Evolutionary conservation across 2,888 invertebrate species (phyloP).

Genomic region (Ypsolopha sequella): DNA sequence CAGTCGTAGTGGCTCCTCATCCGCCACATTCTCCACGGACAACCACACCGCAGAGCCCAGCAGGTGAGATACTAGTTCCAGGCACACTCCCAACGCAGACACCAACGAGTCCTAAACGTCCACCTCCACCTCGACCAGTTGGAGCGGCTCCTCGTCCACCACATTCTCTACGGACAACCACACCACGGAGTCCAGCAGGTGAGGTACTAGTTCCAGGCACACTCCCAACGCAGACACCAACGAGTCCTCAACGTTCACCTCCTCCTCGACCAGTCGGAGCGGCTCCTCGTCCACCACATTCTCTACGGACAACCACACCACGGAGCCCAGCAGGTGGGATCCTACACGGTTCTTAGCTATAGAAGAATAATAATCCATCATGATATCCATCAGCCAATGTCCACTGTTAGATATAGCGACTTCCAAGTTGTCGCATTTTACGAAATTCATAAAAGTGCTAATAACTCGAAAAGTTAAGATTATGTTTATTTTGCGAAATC

Average conservation of each 20-base stretch:
- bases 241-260: slow-evolving; percentile 18
- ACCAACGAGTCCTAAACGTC: slow-evolving; percentile 21
- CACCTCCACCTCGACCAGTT: slow-evolving; percentile 20
- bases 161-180: not conserved
- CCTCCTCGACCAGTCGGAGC: slow-evolving; percentile 26
- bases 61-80: slow-evolving; percentile 10
- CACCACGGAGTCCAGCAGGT: not conserved
- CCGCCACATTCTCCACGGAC: slow-evolving; percentile 5
- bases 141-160: slow-evolving; percentile 24
- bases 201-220: slow-evolving; percentile 24
- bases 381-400: no score
- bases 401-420: no score
- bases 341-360: not conserved
- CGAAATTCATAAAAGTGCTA: not conserved
- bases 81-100: slow-evolving; percentile 29
- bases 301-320: not conserved
- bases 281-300: slow-evolving; percentile 17
- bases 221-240: slow-evolving; percentile 22
- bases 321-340: not conserved
- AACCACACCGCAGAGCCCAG: not conserved
- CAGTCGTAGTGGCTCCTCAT: slow-evolving; percentile 26
- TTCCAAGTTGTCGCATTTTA: not conserved
- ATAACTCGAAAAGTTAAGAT: not conserved
- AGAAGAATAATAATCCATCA: no score
- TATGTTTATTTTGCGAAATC: no score